Conservation (phyloP, 2,888 invertebrate genomes). For the Bhutanitis thaidina region DNA sequence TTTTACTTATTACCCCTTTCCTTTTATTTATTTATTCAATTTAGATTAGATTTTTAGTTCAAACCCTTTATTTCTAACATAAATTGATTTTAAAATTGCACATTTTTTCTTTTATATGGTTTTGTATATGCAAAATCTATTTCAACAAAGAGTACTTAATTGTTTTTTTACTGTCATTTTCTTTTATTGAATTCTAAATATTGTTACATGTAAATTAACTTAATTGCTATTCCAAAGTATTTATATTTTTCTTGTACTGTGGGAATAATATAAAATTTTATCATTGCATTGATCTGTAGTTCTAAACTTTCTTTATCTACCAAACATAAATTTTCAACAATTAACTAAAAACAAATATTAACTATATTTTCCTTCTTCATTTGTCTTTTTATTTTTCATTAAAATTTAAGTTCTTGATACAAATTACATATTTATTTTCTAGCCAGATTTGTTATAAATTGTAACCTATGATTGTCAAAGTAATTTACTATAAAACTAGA, state of each 20-base stretch:
- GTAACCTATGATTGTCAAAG: neutral
- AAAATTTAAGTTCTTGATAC: too few species aligned
- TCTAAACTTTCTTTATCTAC: too few species aligned
- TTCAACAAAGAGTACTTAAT: constrained; percentile 16
- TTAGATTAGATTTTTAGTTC: constrained; percentile 15
- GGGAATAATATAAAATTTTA: too few species aligned
- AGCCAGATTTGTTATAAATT: constrained; percentile 1
- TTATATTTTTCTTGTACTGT: too few species aligned
- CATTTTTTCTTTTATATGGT: neutral
- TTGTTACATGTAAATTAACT: too few species aligned
- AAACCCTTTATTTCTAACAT: constrained; percentile 13
- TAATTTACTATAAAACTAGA: constrained; percentile 8
- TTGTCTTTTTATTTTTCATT: too few species aligned
- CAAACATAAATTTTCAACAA: too few species aligned
- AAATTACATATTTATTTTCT: too few species aligned
- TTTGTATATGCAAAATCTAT: neutral
- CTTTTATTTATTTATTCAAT: constrained; percentile 17
- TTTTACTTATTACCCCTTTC: neutral
- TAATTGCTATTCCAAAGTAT: too few species aligned
- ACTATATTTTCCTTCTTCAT: too few species aligned
- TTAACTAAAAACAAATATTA: too few species aligned
- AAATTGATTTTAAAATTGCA: neutral
- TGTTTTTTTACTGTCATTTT: neutral
- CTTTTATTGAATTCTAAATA: neutral
- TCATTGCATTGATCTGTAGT: too few species aligned